Evolutionary conservation across 1,140 invertebrate species (phyloP), one percentile per base, ranked within the genome.

Genomic region (Ceratina australensis): DNA sequence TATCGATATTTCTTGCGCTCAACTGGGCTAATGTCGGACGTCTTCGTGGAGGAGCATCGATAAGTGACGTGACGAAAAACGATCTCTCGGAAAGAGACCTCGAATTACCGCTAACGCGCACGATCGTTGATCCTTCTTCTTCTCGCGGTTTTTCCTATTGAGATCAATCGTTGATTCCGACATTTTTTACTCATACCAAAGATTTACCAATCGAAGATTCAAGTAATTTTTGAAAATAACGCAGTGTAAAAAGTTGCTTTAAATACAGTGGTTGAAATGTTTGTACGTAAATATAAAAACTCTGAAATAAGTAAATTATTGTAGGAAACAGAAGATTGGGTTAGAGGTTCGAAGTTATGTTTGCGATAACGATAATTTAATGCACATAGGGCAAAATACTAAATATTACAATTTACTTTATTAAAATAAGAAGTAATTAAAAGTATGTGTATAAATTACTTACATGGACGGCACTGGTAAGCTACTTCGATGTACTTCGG

Each of bases 381-480:
- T n/a, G n/a, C n/a, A n/a, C n/a, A n/a, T n/a, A n/a, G n/a, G n/a
- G n/a, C n/a, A n/a, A n/a, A n/a, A n/a, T n/a, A n/a, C n/a, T n/a
- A n/a, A n/a, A n/a, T n/a, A n/a, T n/a, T n/a, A n/a, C n/a, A n/a
- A n/a, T n/a, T n/a, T n/a, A n/a, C n/a, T n/a, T n/a, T n/a, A n/a
- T n/a, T 42, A 42, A 10, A 42, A 42, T 42, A 42, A 42, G 5
- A 42, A 10, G 33, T 8, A 42, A 33, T 3, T 33, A 33, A 33
- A 33, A 3, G 33, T 3, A 33, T 33, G 7, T 33, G 12, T 18
- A 7, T 20, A 16, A 22, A 50, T 7, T 92, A 97, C 97, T 97
- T 94, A 98, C 97, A 97, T 89, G 97, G 98, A 91, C 97, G 94
- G 93, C 97, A 99, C 92, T 98, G 98, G 93, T 97, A 98, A 77